Percentiles rank a stretch among this genome's conserved stretches.
Conservation (phyloP, 2,888 invertebrate species). For the Cataglyphis rosenhaueri region DNA sequence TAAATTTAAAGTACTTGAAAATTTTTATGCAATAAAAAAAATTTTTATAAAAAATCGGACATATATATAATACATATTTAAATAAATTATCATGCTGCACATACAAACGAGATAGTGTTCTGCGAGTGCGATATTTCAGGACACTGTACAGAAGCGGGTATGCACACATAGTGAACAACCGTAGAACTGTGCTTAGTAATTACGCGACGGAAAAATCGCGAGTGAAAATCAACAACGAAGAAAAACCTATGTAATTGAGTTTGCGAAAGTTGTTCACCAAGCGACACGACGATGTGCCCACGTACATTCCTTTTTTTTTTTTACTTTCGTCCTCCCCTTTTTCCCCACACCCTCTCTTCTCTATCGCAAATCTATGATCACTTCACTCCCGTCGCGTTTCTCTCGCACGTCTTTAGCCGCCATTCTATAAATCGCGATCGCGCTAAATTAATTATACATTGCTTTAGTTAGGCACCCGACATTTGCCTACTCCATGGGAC, state of each 20-base stretch:
- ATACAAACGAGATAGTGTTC: neutral
- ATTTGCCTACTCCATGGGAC: slow-evolving; percentile 56
- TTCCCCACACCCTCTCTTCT: slow-evolving; percentile 15
- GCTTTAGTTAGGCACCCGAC: slow-evolving; percentile 64
- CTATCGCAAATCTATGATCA: slow-evolving; percentile 17
- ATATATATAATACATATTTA: neutral
- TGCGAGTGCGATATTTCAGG: slow-evolving; percentile 14
- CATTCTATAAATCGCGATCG: slow-evolving; percentile 63
- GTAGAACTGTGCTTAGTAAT: slow-evolving; percentile 62
- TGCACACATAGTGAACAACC: slow-evolving; percentile 49
- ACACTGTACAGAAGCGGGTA: slow-evolving; percentile 30
- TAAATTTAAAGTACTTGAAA: neutral
- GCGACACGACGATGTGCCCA: slow-evolving; percentile 63
- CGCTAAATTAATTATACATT: slow-evolving; percentile 74
- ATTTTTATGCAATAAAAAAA: neutral
- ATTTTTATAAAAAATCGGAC: neutral
- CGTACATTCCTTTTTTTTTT: slow-evolving; percentile 56
- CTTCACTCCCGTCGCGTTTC: slow-evolving; percentile 5
- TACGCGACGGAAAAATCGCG: slow-evolving; percentile 71
- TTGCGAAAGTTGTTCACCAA: slow-evolving; percentile 70
- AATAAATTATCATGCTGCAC: neutral
- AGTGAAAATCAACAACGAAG: slow-evolving; percentile 75
- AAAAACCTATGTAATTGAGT: slow-evolving; percentile 74
- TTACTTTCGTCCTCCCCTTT: slow-evolving; percentile 42
- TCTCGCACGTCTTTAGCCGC: slow-evolving; percentile 23